Evolutionary conservation across 1,140 invertebrate species (phyloP), one percentile per base, ranked within the genome.

Genomic region (Vanessa atalanta): DNA sequence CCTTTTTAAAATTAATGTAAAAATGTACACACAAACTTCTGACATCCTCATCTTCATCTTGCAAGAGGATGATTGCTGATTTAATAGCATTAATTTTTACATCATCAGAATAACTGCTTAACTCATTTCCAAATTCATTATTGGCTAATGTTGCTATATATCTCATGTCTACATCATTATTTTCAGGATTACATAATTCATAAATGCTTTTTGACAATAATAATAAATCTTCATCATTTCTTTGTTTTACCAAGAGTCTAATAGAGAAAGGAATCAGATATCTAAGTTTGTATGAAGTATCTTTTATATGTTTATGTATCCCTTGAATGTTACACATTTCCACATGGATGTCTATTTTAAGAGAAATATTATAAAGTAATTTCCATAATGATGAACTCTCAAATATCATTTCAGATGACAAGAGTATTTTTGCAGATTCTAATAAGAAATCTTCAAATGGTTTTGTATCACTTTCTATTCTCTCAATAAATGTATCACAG

Each of bases 31-130:
- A 87, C 67, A 84, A 73, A 73, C 83, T 81, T 76, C 92, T 85
- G n/a, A 93, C 79, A 80, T 87, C 83, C 71, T 88, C 86, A 77
- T 93, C 88, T 80, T 93, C 93, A 80, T 93, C 93, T 88, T 93
- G 92, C 43, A 93, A 75, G 1, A 93, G 78, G 60, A 88, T 83
- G 47, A 93, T 48, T 60, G 85, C 84, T 47, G 88, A 75, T 74
- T 87, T 86, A n/a, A 92, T 79, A 14, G 80, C 72, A 76, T 78
- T 84, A n/a, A 87, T 78, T 86, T 87, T 93, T 16, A 86, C 65
- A 71, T 77, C 66, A 80, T 88, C 81, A 23, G 76, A 14, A 70
- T 87, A 79, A 48, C 53, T 77, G 20, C 69, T 11, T 80, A 90
- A 84, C 53, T 73, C 55, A 31, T 60, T 70, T 20, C 81, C 82